phyloP scores from a whole-genome alignment of 2,113 vertebrate genomes.

The Chaetorhynchus papuensis region DNA sequence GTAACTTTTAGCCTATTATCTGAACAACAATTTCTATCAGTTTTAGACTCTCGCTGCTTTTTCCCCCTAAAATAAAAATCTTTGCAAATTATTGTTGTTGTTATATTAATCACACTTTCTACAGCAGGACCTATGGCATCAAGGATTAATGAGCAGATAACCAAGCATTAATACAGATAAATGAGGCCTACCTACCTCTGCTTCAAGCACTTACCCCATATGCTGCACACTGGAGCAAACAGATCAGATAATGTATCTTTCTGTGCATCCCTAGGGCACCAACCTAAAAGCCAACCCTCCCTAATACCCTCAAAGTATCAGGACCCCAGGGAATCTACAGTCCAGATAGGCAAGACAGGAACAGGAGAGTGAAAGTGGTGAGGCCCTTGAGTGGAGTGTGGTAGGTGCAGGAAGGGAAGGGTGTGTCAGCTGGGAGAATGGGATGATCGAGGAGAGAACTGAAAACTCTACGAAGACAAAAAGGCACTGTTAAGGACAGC shows the following conservation, averaged over 20 bases:
- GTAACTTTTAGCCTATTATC: neutral
- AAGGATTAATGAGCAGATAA: constrained; percentile 33
- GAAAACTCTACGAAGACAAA: neutral
- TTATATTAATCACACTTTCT: constrained; percentile 47
- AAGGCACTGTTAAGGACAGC: neutral
- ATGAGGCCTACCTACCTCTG: neutral
- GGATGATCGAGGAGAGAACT: neutral
- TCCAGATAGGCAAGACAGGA: neutral
- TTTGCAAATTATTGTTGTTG: neutral
- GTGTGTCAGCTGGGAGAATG: neutral
- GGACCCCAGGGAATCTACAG: neutral
- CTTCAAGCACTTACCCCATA: neutral
- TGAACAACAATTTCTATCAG: neutral
- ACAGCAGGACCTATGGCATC: neutral
- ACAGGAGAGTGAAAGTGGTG: neutral
- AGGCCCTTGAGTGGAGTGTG: neutral
- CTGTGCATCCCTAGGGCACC: neutral
- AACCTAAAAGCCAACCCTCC: neutral
- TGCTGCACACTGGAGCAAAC: neutral
- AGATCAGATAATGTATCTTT: neutral
- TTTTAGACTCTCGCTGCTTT: neutral
- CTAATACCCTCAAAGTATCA: neutral
- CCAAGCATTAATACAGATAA: constrained; percentile 35
- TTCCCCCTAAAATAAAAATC: neutral
- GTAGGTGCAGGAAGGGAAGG: neutral